These are phyloP conservation scores for Acrocyrtus sp. DNA, from an alignment of 2,888 invertebrate genomes.

Conservation along the genomic window DNA sequence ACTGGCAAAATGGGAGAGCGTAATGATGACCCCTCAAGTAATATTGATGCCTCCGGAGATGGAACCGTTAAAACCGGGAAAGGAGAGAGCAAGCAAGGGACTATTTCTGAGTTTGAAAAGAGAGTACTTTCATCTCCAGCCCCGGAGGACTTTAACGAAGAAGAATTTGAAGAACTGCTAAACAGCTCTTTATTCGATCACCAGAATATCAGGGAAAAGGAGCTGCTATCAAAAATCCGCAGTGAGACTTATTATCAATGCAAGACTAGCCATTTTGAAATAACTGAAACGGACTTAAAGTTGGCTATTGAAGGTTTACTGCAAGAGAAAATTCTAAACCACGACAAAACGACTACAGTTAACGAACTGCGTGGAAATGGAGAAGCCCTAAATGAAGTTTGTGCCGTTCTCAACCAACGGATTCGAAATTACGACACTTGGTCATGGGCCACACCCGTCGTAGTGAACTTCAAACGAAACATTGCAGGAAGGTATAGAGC, in stretches of 20 bases:
- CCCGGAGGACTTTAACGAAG: slow-evolving; percentile 18
- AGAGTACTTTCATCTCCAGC: slow-evolving; percentile 24
- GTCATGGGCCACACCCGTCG: slow-evolving; percentile 41
- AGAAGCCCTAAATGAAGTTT: slow-evolving; percentile 50
- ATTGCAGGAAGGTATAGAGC: slow-evolving; percentile 53
- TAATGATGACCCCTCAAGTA: background rate
- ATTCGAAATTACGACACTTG: slow-evolving; percentile 40
- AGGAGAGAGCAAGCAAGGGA: slow-evolving; percentile 32
- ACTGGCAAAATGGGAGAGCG: slow-evolving; percentile 7
- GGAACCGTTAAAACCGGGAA: background rate
- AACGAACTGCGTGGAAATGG: slow-evolving; percentile 51
- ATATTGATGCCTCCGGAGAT: slow-evolving; percentile 2
- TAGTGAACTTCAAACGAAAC: slow-evolving; percentile 41
- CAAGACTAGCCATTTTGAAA: background rate
- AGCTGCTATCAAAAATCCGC: slow-evolving; percentile 16
- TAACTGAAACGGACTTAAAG: slow-evolving; percentile 11
- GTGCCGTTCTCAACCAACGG: slow-evolving; percentile 44
- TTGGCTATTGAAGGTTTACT: slow-evolving; percentile 45
- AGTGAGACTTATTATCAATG: slow-evolving; percentile 16
- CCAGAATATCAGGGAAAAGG: slow-evolving; percentile 23
- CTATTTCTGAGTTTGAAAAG: slow-evolving; percentile 25
- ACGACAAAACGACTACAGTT: slow-evolving; percentile 42
- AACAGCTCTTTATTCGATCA: slow-evolving; percentile 28
- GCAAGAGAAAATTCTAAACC: slow-evolving; percentile 30
- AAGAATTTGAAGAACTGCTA: slow-evolving; percentile 34